Base-by-base conservation (phyloP, 2,797 vertebrate genomes). In the Sebastes variabilis region DNA sequence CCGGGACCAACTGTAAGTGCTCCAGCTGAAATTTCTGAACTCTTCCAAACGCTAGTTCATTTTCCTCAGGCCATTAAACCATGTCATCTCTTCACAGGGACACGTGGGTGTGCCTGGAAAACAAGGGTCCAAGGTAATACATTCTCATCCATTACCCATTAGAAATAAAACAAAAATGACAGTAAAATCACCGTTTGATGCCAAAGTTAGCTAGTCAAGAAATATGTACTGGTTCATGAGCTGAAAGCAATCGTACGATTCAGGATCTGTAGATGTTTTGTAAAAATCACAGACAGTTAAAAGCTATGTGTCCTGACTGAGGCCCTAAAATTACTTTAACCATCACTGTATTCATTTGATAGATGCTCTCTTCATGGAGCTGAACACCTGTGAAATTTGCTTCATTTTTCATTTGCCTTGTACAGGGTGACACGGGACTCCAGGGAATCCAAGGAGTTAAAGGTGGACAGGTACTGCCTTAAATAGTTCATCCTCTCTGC, bases 1-100 rank as follows among this genome's bases (percentile, higher is more conserved):
- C 95, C 94, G 25, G 95, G 96, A 88, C 94, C 88, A 67, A 87
- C 71, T 80, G 96, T 96, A 92, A 96, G 92, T 93, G 72, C 83
- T 88, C 83, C 82, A 71, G 73, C 86, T 88, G 75, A 79, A 87
- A 86, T 82, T 90, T 84, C 72, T 72, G 79, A 80, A 78, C 58
- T 80, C 36, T 74, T 86, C 88, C 58, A 81, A 93, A 91, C 79
- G 67, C 52, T 72, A 86, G 72, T 92, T 84, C 7, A 75, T 92
- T 90, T 92, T 88, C 82, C 86, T 76, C 58, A 66, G 86, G 86
- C 66, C 80, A 81, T 88, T 88, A 84, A 95, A 92, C 52, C 69
- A 85, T 86, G 72, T 70, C 71, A 79, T 92, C 77, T 94, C 85
- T 93, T 91, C 77, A 79, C 84, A 96, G 95, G 95, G 95, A 86